Evolutionary conservation across 2,888 invertebrate genomes (phyloP).

Genomic region (Aquatica leii): DNA sequence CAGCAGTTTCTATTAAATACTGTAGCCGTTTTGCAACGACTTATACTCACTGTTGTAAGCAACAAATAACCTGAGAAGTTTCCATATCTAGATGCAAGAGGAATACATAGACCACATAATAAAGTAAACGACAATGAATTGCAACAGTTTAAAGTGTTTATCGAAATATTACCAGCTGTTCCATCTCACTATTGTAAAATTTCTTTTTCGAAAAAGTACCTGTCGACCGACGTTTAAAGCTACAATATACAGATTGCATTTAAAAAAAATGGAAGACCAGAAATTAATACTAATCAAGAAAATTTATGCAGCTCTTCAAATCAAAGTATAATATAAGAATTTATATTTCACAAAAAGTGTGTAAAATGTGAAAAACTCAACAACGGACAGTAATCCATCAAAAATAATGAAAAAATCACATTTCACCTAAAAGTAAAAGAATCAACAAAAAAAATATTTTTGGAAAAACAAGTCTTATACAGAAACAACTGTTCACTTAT

Average conservation of each 20-base stretch:
- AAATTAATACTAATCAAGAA: neutral
- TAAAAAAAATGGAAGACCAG: too few species aligned
- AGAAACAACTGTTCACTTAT: too few species aligned
- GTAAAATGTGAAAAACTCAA: neutral
- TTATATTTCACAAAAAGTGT: neutral
- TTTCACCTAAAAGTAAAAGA: neutral
- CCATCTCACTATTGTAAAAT: neutral
- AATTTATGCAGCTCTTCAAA: neutral
- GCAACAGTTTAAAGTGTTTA: too few species aligned
- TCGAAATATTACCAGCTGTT: too few species aligned
- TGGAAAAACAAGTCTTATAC: too few species aligned
- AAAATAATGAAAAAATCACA: neutral
- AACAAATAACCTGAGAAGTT: neutral
- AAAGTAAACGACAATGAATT: neutral
- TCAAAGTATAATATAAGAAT: too few species aligned
- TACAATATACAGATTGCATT: neutral
- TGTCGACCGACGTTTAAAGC: too few species aligned
- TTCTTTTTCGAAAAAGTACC: neutral
- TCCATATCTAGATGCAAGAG: too few species aligned
- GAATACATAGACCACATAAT: neutral
- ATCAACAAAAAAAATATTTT: neutral
- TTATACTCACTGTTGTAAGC: too few species aligned
- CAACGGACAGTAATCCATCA: too few species aligned
- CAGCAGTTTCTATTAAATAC: neutral
- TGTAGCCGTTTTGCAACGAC: neutral